phyloP scores from a whole-genome alignment of 2,797 vertebrate species.

The Takifugu rubripes region DNA sequence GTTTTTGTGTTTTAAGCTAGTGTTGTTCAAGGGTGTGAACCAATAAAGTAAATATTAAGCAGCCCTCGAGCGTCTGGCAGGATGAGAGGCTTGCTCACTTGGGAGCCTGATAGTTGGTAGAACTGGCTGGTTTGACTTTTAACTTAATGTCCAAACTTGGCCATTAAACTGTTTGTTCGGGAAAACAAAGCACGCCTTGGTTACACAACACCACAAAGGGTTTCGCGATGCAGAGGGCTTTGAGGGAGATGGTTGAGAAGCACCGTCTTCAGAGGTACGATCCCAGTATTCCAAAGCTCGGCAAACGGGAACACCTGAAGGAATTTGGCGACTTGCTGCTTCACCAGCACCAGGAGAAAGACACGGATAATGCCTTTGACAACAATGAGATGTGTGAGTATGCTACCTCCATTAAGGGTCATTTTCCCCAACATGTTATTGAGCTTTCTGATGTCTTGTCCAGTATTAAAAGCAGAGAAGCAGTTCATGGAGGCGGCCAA shows the following conservation, averaged over 20 bases:
- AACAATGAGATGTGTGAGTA: constrained; percentile 78
- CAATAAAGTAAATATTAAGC: constrained; percentile 62
- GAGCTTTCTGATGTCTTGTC: constrained; percentile 9
- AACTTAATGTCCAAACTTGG: background rate
- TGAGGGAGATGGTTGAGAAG: constrained; percentile 50
- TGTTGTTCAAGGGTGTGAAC: constrained; percentile 61
- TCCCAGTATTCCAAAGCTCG: constrained; percentile 66
- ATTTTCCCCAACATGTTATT: too few relatives aligned
- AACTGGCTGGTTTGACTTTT: background rate
- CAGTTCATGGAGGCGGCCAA: constrained; percentile 87
- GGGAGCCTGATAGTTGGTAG: background rate
- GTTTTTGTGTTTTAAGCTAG: constrained; percentile 9
- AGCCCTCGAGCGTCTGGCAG: constrained; percentile 28
- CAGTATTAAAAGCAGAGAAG: constrained; percentile 86
- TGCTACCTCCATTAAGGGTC: too few relatives aligned
- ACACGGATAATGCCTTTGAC: constrained; percentile 68
- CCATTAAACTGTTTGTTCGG: background rate
- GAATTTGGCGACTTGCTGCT: constrained; percentile 65
- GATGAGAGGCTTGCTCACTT: constrained; percentile 16
- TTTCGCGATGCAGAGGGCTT: constrained; percentile 60
- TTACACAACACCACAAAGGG: constrained; percentile 1
- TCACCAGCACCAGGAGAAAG: constrained; percentile 47
- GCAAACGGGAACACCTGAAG: constrained; percentile 49
- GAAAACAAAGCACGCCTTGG: background rate
- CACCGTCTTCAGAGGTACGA: constrained; percentile 59